phyloP scores from a whole-genome alignment of 2,888 invertebrate genomes.

The Acanthosepion pharaonis region DNA sequence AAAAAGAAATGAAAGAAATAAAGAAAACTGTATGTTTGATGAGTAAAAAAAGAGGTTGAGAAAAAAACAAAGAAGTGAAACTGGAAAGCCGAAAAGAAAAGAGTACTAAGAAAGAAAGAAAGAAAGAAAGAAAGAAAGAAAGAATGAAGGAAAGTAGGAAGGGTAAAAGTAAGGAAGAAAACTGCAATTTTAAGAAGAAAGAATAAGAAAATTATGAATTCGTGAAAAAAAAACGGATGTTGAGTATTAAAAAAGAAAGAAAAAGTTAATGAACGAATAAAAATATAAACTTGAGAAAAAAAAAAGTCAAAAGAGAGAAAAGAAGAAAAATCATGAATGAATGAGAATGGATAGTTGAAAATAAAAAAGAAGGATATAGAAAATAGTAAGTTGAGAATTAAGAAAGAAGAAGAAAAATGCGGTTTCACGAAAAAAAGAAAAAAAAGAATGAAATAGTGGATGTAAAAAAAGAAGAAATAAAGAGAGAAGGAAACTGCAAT shows the following conservation, averaged over 20 bases:
- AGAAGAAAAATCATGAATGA: not conserved
- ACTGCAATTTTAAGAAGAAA: too few relatives aligned
- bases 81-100: too few relatives aligned
- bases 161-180: too few relatives aligned
- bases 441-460: too few relatives aligned
- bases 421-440: not conserved
- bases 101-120: not conserved
- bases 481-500: not conserved
- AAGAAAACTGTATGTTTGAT: too few relatives aligned
- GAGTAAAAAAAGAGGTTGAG: too few relatives aligned
- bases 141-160: not conserved
- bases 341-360: not conserved
- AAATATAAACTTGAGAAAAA: not conserved
- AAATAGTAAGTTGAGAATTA: not conserved
- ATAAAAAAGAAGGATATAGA: not conserved
- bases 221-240: too few relatives aligned
- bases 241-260: too few relatives aligned
- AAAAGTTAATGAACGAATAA: too few relatives aligned
- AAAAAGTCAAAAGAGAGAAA: not conserved
- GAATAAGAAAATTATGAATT: too few relatives aligned
- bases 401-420: not conserved
- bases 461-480: not conserved
- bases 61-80: too few relatives aligned
- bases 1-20: too few relatives aligned
- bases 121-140: not conserved